These are phyloP conservation scores for Actinia equina DNA, from an alignment of 64 coral and sea anemone species.

Conservation along the genomic window DNA sequence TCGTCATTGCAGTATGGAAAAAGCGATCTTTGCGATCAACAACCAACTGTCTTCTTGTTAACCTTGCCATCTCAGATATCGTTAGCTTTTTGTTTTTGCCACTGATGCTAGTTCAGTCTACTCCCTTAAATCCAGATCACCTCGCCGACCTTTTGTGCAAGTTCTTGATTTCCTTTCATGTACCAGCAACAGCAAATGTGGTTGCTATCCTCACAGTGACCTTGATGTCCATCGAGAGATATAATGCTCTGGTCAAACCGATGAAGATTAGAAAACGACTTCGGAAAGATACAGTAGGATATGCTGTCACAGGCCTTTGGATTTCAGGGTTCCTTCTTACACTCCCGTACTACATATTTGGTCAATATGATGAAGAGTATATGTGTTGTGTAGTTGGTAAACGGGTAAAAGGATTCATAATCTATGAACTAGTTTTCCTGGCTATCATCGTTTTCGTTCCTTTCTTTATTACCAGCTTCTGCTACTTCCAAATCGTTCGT, in stretches of 20 bases:
- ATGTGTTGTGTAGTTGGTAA: background rate
- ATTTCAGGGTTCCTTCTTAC: background rate
- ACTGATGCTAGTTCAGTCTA: background rate
- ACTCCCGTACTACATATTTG: background rate
- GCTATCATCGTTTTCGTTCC: background rate
- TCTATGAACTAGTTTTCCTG: background rate
- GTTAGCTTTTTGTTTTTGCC: background rate
- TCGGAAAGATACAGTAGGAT: background rate
- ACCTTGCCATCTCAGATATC: constrained; percentile 28
- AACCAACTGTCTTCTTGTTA: constrained; percentile 27
- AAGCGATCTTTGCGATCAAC: constrained; percentile 4
- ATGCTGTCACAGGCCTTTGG: background rate
- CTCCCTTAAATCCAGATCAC: background rate
- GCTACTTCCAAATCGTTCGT: constrained; percentile 24
- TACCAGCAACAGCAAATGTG: background rate
- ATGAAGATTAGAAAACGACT: background rate
- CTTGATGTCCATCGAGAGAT: constrained; percentile 15
- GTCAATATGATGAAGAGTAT: background rate
- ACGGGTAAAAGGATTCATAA: background rate
- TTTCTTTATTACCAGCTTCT: background rate
- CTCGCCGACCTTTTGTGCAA: background rate
- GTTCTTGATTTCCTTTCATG: background rate
- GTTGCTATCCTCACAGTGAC: constrained; percentile 1
- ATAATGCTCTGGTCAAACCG: constrained; percentile 21
- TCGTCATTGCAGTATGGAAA: constrained; percentile 6